Conservation (phyloP, 2,797 vertebrate genomes). For the Prunella strophiata region DNA sequence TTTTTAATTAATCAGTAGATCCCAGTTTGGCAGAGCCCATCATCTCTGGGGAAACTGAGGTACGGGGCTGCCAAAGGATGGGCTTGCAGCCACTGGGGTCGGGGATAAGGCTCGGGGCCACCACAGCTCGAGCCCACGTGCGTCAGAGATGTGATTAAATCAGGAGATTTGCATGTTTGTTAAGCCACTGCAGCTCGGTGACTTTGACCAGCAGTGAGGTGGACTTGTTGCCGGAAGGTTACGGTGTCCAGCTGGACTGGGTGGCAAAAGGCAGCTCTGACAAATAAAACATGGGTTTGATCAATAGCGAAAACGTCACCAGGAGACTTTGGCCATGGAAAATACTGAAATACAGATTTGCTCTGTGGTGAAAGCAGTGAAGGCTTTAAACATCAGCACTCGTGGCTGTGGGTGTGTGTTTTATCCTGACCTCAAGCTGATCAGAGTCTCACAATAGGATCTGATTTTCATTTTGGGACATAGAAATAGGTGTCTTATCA, state of each 20-base stretch:
- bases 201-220: neutral
- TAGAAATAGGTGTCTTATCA: neutral
- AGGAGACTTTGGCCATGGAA: neutral
- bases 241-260: rapidly evolving
- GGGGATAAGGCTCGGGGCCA: neutral
- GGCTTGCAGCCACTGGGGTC: neutral
- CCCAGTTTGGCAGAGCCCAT: neutral
- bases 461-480: neutral
- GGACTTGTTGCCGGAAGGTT: neutral
- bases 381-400: neutral
- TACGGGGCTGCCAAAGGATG: neutral
- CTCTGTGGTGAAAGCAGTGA: neutral
- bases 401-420: neutral
- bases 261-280: neutral
- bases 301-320: neutral
- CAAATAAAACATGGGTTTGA: neutral
- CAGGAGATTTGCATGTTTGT: neutral
- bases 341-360: neutral
- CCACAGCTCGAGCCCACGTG: rapidly evolving
- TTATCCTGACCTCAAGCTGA: neutral
- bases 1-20: neutral
- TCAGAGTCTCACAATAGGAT: rapidly evolving
- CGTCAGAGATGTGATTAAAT: conserved; percentile 8
- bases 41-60: neutral
- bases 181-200: neutral